Base-by-base conservation (phyloP, 1,140 invertebrate genomes). In the Papilio polyxenes region DNA sequence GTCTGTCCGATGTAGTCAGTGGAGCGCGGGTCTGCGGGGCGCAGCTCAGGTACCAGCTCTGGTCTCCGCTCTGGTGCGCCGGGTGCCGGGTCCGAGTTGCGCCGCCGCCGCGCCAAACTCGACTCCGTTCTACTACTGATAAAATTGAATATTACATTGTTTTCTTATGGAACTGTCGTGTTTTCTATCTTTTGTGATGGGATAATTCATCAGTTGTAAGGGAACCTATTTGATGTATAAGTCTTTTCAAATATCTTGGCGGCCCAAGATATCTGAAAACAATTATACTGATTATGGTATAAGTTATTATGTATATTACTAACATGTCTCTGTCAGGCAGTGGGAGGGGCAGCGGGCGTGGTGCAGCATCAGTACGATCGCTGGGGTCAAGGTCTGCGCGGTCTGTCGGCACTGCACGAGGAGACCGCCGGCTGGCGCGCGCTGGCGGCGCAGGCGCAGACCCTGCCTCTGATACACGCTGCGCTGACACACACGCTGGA, bases 11-110 rank as follows among this genome's bases (percentile, higher is more conserved):
- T 94, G 86, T 93, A 95, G 85, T 94, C 94, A 1, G 89, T 87
- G 80, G 87, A 88, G 75, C 86, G 87, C 56, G 89, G 84, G 87
- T 90, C 88, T 20, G 87, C 88, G 15, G 87, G 80, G 15, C 89
- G 87, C 76, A 87, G 83, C 78, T 91, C 91, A 44, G 96, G 96
- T 8, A 96, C 96, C 10, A 97, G 97, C 94, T 97, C 97, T 2
- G 96, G 59, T 3, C 77, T 13, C 8, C 77, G n/a, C 59, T 80
- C 77, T 6, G 77, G 77, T 2, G 77, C 77, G 10, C 84, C 82
- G 65, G 96, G 96, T 6, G 96, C 96, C 6, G 97, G 97, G 94
- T 97, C 97, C 3, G 96, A 97, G 89, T 97, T 97, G 81, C 97
- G 93, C 37, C 97, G 93, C 65, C 96, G 95, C 74, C 97, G 88